A percentile compares a stretch with the other conserved stretches of the same genome.
Evolutionary conservation across 2,797 vertebrate species (phyloP).

Genomic region (Cuculus canorus): DNA sequence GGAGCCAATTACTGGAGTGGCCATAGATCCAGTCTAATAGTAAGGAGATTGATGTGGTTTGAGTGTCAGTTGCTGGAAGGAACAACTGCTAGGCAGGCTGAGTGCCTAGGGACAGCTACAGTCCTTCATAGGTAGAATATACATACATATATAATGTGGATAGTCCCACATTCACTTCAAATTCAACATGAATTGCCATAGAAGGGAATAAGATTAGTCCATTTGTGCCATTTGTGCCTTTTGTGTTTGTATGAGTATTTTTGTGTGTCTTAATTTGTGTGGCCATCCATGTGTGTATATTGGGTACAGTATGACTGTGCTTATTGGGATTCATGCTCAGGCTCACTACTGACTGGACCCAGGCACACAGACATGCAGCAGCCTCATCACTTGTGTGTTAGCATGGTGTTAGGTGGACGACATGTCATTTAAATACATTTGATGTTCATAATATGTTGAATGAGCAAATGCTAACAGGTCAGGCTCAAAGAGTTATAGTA

Average conservation of each 20-base stretch:
- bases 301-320: no score
- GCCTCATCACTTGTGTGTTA: background rate
- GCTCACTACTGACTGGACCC: background rate
- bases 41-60: background rate
- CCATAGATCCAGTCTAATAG: background rate
- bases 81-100: background rate
- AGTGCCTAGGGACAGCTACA: background rate
- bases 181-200: background rate
- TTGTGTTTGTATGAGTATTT: background rate
- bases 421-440: background rate
- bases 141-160: no score
- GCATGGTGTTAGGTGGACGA: background rate
- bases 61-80: background rate
- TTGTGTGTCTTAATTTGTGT: background rate
- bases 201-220: background rate
- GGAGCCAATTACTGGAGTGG: background rate
- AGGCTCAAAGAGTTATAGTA: no score
- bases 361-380: background rate
- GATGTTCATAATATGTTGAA: background rate
- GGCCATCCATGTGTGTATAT: background rate
- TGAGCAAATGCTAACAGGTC: no score
- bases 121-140: background rate
- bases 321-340: background rate
- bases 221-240: background rate
- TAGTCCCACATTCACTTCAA: background rate